Conservation (phyloP, 2,888 invertebrate genomes). For the Agrilus biguttatus region DNA sequence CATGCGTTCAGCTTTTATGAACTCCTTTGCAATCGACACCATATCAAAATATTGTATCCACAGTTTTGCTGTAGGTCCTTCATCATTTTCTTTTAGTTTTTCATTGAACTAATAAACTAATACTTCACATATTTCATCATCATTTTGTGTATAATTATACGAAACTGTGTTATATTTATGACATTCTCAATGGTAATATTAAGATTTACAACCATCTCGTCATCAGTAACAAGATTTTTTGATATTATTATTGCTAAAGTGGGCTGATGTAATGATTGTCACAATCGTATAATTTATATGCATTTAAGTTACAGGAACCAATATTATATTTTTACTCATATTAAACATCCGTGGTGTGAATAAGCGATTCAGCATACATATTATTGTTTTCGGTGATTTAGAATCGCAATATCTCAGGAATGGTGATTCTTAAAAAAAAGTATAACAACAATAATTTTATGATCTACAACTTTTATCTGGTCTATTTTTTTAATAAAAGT, state of each 20-base stretch:
- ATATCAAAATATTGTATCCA: conserved; percentile 23
- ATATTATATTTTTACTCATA: too few relatives aligned
- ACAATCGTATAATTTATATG: too few relatives aligned
- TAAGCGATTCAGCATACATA: too few relatives aligned
- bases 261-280: too few relatives aligned
- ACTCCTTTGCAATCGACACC: conserved; percentile 23
- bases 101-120: conserved; percentile 17
- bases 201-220: conserved; percentile 14
- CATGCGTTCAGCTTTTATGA: conserved; percentile 25
- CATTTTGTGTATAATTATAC: conserved; percentile 19
- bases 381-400: too few relatives aligned
- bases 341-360: too few relatives aligned
- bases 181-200: conserved; percentile 12
- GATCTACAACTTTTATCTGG: too few relatives aligned
- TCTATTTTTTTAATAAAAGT: too few relatives aligned
- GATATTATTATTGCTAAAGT: conserved; percentile 19
- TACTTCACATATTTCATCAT: conserved; percentile 15
- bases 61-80: conserved; percentile 22
- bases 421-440: too few relatives aligned
- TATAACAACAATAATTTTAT: too few relatives aligned
- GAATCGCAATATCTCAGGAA: too few relatives aligned
- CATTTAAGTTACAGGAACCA: too few relatives aligned
- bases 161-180: conserved; percentile 15
- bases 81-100: conserved; percentile 16
- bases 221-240: conserved; percentile 18